A percentile compares a stretch with the other conserved stretches of the same genome.
Conservation (phyloP, 1,140 invertebrate species). For the Drosophila melanica region DNA sequence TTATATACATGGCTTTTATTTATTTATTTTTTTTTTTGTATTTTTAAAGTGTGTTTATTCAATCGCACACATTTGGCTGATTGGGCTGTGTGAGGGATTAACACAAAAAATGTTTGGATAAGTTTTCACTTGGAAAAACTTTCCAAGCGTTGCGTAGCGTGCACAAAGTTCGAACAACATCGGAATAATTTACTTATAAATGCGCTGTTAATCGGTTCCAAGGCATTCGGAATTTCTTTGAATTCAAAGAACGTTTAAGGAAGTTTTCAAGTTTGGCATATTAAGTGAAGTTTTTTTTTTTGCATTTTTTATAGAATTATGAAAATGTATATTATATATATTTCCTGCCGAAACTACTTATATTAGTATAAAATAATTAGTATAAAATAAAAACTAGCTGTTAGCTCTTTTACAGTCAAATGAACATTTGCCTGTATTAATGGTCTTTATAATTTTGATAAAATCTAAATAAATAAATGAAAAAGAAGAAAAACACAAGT, state of each 20-base stretch:
- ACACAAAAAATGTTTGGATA: constrained; percentile 42
- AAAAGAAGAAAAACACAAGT: no score
- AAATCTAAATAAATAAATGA: no score
- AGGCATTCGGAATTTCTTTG: neutral
- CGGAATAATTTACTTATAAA: constrained; percentile 43
- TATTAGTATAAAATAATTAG: no score
- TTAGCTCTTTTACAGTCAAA: no score
- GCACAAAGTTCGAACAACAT: neutral
- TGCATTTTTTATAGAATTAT: no score
- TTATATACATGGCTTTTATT: constrained; percentile 24
- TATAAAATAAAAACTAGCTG: no score
- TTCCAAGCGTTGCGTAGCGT: neutral
- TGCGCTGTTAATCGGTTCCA: constrained; percentile 1
- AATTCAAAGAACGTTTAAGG: neutral
- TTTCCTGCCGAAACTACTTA: no score
- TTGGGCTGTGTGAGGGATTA: constrained; percentile 39
- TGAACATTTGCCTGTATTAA: no score
- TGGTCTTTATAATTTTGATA: no score
- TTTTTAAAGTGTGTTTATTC: constrained; percentile 30
- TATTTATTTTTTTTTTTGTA: constrained; percentile 25
- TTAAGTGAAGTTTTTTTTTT: no score
- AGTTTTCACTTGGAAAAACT: constrained; percentile 26
- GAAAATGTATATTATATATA: no score
- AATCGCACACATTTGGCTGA: constrained; percentile 50
- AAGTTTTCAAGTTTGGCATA: neutral